Base-by-base conservation (phyloP, 2,797 vertebrate genomes). In the Fistularia tabacaria region DNA sequence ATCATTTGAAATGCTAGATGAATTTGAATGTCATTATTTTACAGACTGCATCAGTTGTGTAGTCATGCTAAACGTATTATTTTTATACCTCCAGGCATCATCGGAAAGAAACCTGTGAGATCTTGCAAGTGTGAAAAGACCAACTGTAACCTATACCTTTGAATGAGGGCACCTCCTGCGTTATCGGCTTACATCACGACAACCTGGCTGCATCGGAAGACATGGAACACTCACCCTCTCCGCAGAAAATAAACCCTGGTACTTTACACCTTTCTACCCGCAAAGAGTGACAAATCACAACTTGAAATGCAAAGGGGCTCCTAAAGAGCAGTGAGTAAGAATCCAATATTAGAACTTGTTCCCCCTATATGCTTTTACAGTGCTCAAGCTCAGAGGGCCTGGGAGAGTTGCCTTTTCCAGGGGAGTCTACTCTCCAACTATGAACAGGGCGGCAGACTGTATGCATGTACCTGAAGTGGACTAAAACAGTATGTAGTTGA, bases 181-280 rank as follows among this genome's bases (percentile, higher is more conserved):
- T 57, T 10, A 39, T 57, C 46, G 25, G 69, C 57, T 61, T 48
- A 44, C 57, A 65, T 69, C 69, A 50, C 48, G 61, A 38, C 58
- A 56, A n/a, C 59, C 54, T 52, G 41, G 42, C 69, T 71, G 46
- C 61, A 73, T 62, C 70, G 38, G 4, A 66, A 54, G 66, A 54
- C 55, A 47, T 0, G 48, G n/a, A 14, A 11, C 47, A 10, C 58
- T 77, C 66, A 62, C 48, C 51, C 38, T 51, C n/a, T 53, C 50
- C 45, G 40, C 64, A 71, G 62, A 73, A 79, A 81, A 84, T 81
- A 79, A 78, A 65, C 51, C 49, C 45, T 67, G 65, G 67, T 64
- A 55, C 66, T 66, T 68, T 54, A 55, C 51, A 54, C 61, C 49
- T 61, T 51, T 47, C 64, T 72, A 56, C 80, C 80, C 73, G 81